Evolutionary conservation across 2,113 vertebrate species (phyloP), one percentile per base, ranked within the genome.

Genomic region (Pseudorectes ferrugineus): DNA sequence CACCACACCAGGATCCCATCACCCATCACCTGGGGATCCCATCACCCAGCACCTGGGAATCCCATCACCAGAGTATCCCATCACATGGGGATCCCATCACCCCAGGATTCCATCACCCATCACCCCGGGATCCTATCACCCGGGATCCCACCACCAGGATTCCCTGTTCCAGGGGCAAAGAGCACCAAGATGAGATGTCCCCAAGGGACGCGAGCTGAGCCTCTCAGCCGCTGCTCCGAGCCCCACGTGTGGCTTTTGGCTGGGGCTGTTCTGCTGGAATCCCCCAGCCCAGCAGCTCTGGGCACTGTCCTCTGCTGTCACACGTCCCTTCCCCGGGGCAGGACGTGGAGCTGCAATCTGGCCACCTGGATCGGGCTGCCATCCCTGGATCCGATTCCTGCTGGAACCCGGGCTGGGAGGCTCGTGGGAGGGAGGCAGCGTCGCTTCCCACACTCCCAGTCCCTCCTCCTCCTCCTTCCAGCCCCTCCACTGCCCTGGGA

Each of bases 401-500:
- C 49, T 90, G 88, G 70, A 85, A 72, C 42, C 38, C 28, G 19
- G 51, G 36, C 83, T 91, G 78, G 73, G 83, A 83, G 52, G 52
- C 75, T 66, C 43, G 58, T 5, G 35, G 82, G 77, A 78, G 49
- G 49, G 77, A 70, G 82, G 13, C 2, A 2, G 7, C 2, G 72
- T 7, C 0, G 4, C 40, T 83, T 70, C 77, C 77, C 82, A 45
- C 0, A 4, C 49, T 90, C 46, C n/a, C 45, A 33, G 21, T 11
- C 52, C 20, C 20, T n/a, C 63, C 26, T 79, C 16, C 43, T 82
- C 38, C 43, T 83, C 35, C 29, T 87, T 68, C 52, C 46, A 46
- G 42, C 40, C 24, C 8, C 0, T 17, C 42, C 48, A n/a, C 29
- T 4, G 0, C 59, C 1, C 0, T 0, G 4, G 58, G 29, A 33